Base-by-base conservation (phyloP, 2,888 invertebrate species). In the Meliscaeva auricollis region DNA sequence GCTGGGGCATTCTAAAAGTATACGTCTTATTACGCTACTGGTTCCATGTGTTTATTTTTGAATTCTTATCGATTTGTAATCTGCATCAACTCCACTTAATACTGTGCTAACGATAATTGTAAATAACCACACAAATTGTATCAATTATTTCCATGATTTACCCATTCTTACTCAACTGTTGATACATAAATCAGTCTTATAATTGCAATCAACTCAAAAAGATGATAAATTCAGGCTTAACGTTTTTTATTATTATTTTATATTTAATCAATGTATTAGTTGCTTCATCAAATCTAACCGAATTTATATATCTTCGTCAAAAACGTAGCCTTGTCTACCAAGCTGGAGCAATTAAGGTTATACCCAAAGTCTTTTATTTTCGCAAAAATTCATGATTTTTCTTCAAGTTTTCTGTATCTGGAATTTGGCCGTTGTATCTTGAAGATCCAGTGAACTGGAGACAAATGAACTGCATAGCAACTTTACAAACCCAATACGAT, bases 381-480 rank as follows among this genome's bases (percentile, higher is more conserved):
- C 4, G 11, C 1, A 2, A 26, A 6, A 30, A 22, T 38, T 69
- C 56, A 17, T n/a, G n/a, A n/a, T n/a, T n/a, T n/a, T 26, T 26
- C 26, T 17, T 77, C 0, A 13, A 89, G 89, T 80, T 89, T 26
- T 76, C 85, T 30, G 81, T 90, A 9, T 89, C 91, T 2, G 89
- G 89, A 1, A 88, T 89, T 2, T 88, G 90, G 87, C 88, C 88
- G 0, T 73, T 91, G 1, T 74, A 88, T 11, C 79, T 92, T 6
- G 88, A 79, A 30, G 91, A 92, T 88, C 89, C 88, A 1, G 81
- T 90, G 0, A 85, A 88, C 30, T 92, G 90, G 89, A 90, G 91
- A 66, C 89, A 90, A 26, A 3, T 91, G 2, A 88, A 90, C 4
- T 88, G 88, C 58, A 89, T 88, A 3, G 89, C 87, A 48, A 88